Conservation (phyloP, 2,888 invertebrate genomes). For the Tetragonisca angustula region DNA sequence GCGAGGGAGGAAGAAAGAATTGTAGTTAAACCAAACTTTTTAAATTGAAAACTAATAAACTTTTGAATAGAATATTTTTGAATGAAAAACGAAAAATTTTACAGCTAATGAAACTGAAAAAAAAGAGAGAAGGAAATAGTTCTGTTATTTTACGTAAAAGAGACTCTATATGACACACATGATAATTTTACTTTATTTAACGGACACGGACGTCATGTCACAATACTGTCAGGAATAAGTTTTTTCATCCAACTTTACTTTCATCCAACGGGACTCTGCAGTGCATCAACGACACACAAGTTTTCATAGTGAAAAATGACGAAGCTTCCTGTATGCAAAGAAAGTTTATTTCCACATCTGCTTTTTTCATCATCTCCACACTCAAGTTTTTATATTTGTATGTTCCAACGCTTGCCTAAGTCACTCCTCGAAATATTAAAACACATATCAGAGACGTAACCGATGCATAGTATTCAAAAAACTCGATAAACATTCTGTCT, state of each 20-base stretch:
- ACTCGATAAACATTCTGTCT: slow-evolving; percentile 19
- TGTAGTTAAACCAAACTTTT: too few relatives aligned
- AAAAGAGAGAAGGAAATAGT: too few relatives aligned
- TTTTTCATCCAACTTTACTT: neutral
- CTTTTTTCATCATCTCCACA: neutral
- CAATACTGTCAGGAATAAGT: too few relatives aligned
- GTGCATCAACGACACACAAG: neutral
- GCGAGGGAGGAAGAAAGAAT: too few relatives aligned
- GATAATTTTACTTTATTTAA: too few relatives aligned
- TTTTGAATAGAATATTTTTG: too few relatives aligned
- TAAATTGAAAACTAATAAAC: too few relatives aligned
- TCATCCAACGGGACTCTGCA: neutral
- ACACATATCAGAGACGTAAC: neutral
- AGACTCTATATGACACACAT: too few relatives aligned
- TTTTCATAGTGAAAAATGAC: slow-evolving; percentile 19
- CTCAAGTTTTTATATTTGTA: neutral
- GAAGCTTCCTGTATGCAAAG: neutral
- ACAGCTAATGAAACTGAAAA: too few relatives aligned
- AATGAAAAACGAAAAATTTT: too few relatives aligned
- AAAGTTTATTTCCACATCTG: slow-evolving; percentile 18
- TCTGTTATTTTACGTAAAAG: too few relatives aligned
- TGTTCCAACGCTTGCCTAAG: neutral
- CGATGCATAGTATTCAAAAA: slow-evolving; percentile 20
- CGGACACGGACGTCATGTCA: too few relatives aligned
- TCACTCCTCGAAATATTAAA: neutral